These are phyloP conservation scores for Sula dactylatra DNA, from an alignment of 2,113 vertebrate genomes.

Conservation along the genomic window DNA sequence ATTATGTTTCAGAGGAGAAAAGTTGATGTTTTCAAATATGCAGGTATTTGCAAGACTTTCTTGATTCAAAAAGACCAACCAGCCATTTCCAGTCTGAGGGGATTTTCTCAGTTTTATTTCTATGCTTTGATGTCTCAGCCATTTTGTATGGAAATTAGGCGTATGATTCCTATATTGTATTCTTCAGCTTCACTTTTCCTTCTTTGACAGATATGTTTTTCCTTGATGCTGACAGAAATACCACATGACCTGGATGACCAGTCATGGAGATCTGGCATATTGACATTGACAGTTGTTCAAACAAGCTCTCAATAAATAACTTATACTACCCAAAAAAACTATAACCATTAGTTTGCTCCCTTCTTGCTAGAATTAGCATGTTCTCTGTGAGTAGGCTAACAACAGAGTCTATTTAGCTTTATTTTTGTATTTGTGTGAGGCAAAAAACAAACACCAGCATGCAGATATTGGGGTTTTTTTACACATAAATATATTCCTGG, in stretches of 20 bases:
- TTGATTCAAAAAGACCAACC: background rate
- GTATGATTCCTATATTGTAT: background rate
- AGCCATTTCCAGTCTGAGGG: background rate
- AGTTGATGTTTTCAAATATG: background rate
- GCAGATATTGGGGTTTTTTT: fast-evolving
- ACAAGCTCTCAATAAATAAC: background rate
- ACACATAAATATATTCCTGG: background rate
- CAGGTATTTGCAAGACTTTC: background rate
- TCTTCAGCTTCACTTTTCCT: background rate
- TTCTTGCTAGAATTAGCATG: background rate
- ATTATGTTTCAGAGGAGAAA: background rate
- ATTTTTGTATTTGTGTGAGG: background rate
- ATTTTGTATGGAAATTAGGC: background rate
- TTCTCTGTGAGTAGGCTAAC: background rate
- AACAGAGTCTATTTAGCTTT: background rate
- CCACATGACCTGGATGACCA: background rate
- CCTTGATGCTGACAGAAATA: background rate
- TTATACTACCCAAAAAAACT: background rate
- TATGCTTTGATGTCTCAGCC: background rate
- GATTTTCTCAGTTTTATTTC: background rate
- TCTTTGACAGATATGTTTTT: background rate
- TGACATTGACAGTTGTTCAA: background rate
- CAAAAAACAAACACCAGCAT: background rate
- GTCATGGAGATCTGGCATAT: background rate
- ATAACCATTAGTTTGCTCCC: background rate